Base-by-base conservation (phyloP, 1,140 invertebrate species). In the Zaprionus lachaisei region DNA sequence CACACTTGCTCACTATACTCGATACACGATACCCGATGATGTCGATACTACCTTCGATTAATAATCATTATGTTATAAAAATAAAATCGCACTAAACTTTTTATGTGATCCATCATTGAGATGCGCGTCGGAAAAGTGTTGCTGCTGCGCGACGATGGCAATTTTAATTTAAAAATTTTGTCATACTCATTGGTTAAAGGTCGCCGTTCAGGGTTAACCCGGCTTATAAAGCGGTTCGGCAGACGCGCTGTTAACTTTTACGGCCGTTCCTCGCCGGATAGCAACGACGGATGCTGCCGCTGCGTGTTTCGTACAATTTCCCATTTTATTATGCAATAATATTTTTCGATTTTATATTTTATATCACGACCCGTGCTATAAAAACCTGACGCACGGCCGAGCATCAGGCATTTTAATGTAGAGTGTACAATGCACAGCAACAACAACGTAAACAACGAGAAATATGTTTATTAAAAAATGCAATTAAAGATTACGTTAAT, bases 121-220 rank as follows among this genome's bases (percentile, higher is more conserved):
- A 85, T 89, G 76, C 51, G 63, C 20, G n/a, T 15, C 26, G 28
- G 44, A 31, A 64, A 31, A 55, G 34, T 54, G 47, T 55, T 41
- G 38, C 20, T 38, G 38, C 11, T 15, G 66, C 44, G 34, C 34
- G 24, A 31, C 54, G 31, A 26, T 41, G 61, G 69, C 79, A 77
- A 80, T 85, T 91, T 91, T 90, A 90, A 91, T 85, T 90, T 91
- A 85, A 90, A 89, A 89, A 77, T 85, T 77, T 79, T 85, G 81
- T 72, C 81, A 80, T 80, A 82, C 81, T 70, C 80, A 80, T 80
- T 87, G 81, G 71, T 71, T 74, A 68, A 47, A 28, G 57, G 26
- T 37, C n/a, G 5, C 44, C 38, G 47, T 61, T 62, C 71, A 26
- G 77, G 62, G 49, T 72, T 72, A 66, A 62, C 67, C 55, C 72